Evolutionary conservation across 1,140 invertebrate species (phyloP).

Genomic region (Drosophila novamexicana): DNA sequence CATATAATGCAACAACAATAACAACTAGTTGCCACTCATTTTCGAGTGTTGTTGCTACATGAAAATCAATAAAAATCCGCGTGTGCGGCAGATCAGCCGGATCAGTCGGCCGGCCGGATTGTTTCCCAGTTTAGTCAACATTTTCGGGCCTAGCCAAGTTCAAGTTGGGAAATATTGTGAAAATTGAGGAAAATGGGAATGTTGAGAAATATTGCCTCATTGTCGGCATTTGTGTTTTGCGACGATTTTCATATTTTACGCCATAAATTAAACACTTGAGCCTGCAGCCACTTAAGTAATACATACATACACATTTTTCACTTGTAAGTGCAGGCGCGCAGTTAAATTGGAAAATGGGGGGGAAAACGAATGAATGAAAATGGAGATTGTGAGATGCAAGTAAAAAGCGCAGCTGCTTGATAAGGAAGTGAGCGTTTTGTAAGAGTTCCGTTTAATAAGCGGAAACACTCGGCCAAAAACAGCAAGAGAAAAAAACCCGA

Average conservation of each 20-base stretch:
- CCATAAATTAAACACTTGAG: slow-evolving; percentile 80
- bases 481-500: not conserved
- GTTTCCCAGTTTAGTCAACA: slow-evolving; percentile 19
- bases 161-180: slow-evolving; percentile 36
- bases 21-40: slow-evolving; percentile 24
- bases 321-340: slow-evolving; percentile 6
- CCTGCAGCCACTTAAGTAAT: slow-evolving; percentile 49
- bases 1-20: slow-evolving; percentile 36
- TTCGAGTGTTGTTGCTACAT: slow-evolving; percentile 62
- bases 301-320: slow-evolving; percentile 5
- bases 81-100: slow-evolving; percentile 62
- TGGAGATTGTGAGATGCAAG: slow-evolving; percentile 3
- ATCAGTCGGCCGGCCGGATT: slow-evolving; percentile 4
- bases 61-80: slow-evolving; percentile 74
- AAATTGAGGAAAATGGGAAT: not conserved
- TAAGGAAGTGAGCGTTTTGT: slow-evolving; percentile 66
- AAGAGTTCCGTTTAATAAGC: slow-evolving; percentile 54
- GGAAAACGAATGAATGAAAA: slow-evolving; percentile 6
- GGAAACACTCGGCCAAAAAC: slow-evolving; percentile 44
- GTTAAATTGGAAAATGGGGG: not conserved
- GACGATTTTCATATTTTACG: slow-evolving; percentile 73
- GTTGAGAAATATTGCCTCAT: slow-evolving; percentile 72
- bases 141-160: slow-evolving; percentile 45
- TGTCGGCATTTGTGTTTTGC: slow-evolving; percentile 72
- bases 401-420: slow-evolving; percentile 52